Conservation (phyloP, 2,888 invertebrate species). For the Synergus itoensis region DNA sequence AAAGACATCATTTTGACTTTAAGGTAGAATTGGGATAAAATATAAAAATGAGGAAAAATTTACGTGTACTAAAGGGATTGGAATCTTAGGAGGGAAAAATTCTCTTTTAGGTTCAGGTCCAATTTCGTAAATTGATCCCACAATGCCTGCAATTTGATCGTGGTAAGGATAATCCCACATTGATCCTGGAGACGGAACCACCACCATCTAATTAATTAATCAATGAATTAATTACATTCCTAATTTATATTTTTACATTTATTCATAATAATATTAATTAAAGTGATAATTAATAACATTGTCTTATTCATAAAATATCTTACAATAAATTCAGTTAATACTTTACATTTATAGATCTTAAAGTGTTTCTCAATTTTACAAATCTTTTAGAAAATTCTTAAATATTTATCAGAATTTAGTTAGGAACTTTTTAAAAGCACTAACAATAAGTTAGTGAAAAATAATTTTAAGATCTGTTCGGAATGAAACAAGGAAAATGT, state of each 20-base stretch:
- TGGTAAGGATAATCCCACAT: conserved; percentile 63
- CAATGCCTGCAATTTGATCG: conserved; percentile 55
- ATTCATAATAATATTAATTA: too few species aligned
- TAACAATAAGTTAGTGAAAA: too few species aligned
- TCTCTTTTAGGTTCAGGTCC: conserved; percentile 57
- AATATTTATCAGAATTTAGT: too few species aligned
- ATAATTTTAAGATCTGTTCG: too few species aligned
- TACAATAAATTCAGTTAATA: not conserved
- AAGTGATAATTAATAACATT: too few species aligned
- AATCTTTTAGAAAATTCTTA: too few species aligned
- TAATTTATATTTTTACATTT: not conserved
- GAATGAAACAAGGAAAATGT: not conserved
- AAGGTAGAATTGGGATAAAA: not conserved
- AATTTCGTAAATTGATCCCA: conserved; percentile 56
- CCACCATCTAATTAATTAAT: conserved; percentile 58
- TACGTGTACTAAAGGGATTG: conserved; percentile 53
- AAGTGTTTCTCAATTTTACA: too few species aligned
- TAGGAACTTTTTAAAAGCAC: too few species aligned
- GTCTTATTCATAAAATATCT: not conserved
- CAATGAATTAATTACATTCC: not conserved
- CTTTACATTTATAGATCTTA: not conserved
- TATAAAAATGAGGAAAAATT: not conserved
- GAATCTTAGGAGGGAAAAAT: conserved; percentile 58
- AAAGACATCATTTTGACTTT: not conserved
- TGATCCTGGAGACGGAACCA: conserved; percentile 59